These are phyloP conservation scores for Zoanthus sansibaricus DNA, from an alignment of 92 coral and sea anemone species.

Conservation along the genomic window DNA sequence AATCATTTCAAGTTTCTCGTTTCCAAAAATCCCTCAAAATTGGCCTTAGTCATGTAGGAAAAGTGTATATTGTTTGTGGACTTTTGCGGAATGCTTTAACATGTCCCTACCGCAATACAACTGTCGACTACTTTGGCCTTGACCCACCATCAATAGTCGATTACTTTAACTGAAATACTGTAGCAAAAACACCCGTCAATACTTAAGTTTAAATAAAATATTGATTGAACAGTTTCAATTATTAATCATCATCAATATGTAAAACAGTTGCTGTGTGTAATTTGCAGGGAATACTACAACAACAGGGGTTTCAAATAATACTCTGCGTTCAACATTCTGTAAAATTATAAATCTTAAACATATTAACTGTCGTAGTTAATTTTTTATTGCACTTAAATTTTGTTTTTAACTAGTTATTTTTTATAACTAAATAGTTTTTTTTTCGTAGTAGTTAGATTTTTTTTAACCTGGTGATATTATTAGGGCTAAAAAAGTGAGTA, in stretches of 20 bases:
- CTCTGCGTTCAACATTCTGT: too few relatives aligned
- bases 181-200: neutral
- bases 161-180: neutral
- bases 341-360: too few relatives aligned
- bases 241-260: too few relatives aligned
- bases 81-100: slow-evolving; percentile 6
- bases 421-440: too few relatives aligned
- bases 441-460: too few relatives aligned
- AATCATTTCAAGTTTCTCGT: neutral
- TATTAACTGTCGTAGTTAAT: too few relatives aligned
- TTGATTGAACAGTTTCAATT: neutral
- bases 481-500: too few relatives aligned
- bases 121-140: slow-evolving; percentile 7
- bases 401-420: too few relatives aligned
- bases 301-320: neutral
- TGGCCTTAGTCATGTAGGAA: slow-evolving; percentile 3
- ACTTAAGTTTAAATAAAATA: neutral
- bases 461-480: too few relatives aligned
- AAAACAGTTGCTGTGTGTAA: neutral
- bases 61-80: slow-evolving; percentile 1
- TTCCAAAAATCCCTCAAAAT: neutral
- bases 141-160: slow-evolving; percentile 2
- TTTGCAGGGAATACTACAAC: neutral
- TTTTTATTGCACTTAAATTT: too few relatives aligned
- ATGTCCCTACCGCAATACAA: neutral